These are phyloP conservation scores for Copidosoma aretas DNA, from an alignment of 2,888 invertebrate species.

Conservation along the genomic window DNA sequence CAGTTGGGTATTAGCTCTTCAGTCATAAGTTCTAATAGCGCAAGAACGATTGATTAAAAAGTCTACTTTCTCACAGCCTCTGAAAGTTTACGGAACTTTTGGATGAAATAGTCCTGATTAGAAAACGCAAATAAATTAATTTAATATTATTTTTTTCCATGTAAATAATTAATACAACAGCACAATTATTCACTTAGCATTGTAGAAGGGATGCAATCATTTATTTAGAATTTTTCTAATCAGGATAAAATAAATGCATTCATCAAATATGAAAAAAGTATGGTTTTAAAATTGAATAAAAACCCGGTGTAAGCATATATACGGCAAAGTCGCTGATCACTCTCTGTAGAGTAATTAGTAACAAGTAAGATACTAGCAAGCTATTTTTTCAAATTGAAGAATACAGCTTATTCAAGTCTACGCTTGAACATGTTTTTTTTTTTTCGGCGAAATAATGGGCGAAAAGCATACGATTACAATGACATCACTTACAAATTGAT, in stretches of 20 bases:
- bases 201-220: too few relatives aligned
- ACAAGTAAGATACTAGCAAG: constrained; percentile 34
- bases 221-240: background rate
- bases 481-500: constrained; percentile 30
- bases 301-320: constrained; percentile 14
- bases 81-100: constrained; percentile 19
- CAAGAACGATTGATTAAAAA: constrained; percentile 32
- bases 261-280: constrained; percentile 15
- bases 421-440: constrained; percentile 31
- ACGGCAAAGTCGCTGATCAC: constrained; percentile 32
- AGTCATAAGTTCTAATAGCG: constrained; percentile 26
- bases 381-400: constrained; percentile 31
- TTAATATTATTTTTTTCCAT: background rate
- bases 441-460: constrained; percentile 25
- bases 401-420: constrained; percentile 34
- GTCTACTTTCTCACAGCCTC: constrained; percentile 39
- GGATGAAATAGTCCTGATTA: background rate
- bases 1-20: constrained; percentile 1
- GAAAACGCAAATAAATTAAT: background rate
- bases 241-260: background rate
- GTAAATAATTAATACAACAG: background rate
- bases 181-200: too few relatives aligned
- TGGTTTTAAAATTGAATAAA: constrained; percentile 2
- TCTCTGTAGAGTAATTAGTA: constrained; percentile 25
- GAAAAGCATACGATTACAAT: constrained; percentile 36